Base-by-base conservation (phyloP, 2,797 vertebrate genomes). In the Pogoniulus pusillus region DNA sequence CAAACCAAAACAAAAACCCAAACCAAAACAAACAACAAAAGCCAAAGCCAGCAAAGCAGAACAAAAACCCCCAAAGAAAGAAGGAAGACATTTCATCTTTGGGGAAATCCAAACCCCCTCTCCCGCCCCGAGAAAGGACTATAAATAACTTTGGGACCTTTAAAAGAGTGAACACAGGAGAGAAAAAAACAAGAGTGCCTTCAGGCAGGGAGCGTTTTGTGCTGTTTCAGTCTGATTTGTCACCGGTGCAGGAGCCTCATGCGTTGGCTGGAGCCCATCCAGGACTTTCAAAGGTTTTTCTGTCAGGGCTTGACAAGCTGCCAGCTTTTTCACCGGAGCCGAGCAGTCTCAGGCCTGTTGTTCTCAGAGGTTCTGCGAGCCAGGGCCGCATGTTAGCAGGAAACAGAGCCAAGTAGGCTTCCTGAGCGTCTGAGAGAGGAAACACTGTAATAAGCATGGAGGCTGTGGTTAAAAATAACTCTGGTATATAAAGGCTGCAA, bases 401-500 rank as follows among this genome's bases (percentile, higher is more conserved):
- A 99, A 99, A 98, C 97, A 94, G 97, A 97, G 98, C 98, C 98
- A 98, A 98, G 98, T 96, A 95, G 97, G 98, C 97, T 99, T 99
- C 99, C 99, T 99, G 99, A 98, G 97, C 97, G 95, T 96, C 96
- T 96, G 95, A 90, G 98, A 98, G 98, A 98, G 99, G 98, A 98
- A 98, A 98, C 98, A 89, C 97, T 97, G 97, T 98, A 98, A 98
- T 98, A 98, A 98, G 98, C 98, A 97, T 96, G 98, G 98, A 98
- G 98, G 97, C 98, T 96, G 97, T 43, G 97, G 98, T 98, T 99
- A 99, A 99, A 99, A 99, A 99, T 99, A 99, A 98, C 99, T 70
- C 96, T 16, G 96, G 97, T 99, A 99, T 99, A 99, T 98, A 99
- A 99, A 96, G 98, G 96, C 96, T 35, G 96, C 71, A 12, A 95